Conservation (phyloP, 2,888 invertebrate genomes). For the Hermaeophaga mercurialis region DNA sequence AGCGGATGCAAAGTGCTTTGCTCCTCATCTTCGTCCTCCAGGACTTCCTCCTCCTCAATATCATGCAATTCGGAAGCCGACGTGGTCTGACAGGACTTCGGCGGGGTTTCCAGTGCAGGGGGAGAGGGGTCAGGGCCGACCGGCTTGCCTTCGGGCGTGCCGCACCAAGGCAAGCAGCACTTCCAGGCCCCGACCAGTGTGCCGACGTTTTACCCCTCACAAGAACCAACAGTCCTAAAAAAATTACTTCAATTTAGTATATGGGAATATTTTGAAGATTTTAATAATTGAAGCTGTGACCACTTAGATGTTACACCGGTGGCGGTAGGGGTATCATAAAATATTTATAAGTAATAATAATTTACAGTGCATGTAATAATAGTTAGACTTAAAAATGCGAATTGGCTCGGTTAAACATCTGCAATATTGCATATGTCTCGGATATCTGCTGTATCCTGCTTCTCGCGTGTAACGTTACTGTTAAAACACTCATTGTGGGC, state of each 20-base stretch:
- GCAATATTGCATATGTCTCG: no score
- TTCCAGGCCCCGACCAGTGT: constrained; percentile 79
- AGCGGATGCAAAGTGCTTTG: constrained; percentile 57
- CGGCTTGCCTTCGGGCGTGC: constrained; percentile 63
- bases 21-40: constrained; percentile 46
- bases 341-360: no score
- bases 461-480: no score
- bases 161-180: constrained; percentile 84
- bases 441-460: no score
- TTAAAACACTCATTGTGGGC: no score
- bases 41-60: constrained; percentile 77
- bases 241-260: neutral
- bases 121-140: constrained; percentile 49
- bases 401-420: no score
- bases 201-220: constrained; percentile 51
- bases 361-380: no score
- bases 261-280: neutral
- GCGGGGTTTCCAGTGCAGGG: constrained; percentile 51
- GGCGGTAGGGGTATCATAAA: no score
- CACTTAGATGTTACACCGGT: no score
- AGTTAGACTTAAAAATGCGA: no score
- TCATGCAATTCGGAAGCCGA: constrained; percentile 75
- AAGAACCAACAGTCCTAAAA: constrained; percentile 20
- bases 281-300: neutral
- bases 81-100: constrained; percentile 44